Evolutionary conservation across 2,888 invertebrate genomes (phyloP), one percentile per base, ranked within the genome.

Genomic region (Axea sp.): DNA sequence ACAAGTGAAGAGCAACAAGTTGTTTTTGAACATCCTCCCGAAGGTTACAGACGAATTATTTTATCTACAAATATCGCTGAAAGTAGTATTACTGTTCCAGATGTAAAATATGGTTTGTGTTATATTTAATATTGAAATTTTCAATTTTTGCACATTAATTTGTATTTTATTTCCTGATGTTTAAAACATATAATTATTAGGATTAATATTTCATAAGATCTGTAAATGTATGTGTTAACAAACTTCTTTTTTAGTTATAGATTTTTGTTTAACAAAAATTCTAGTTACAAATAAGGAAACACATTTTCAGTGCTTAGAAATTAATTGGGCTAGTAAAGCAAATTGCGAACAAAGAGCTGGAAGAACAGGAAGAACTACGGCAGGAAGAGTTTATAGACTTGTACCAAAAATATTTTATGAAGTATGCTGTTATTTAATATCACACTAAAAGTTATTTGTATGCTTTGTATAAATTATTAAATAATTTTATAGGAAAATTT

Each of bases 21-120:
- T 76, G 92, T 92, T 3, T 94, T 94, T 81, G 80, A 88, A 39
- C 87, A 89, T 7, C 91, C 94, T 1, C 90, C 90, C n/a, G 83
- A 87, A 0, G 92, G 92, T 1, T 86, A 89, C 75, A 90, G 97
- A 68, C 96, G 98, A 87, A 91, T 97, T 41, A 96, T 97, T 81
- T 88, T 97, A 28, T 92, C 96, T 0, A 97, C 97, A 3, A 97
- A 97, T 87, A 96, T 97, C 76, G 96, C 96, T 0, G 97, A 97
- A 88, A 96, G 96, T 86, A 96, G 96, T 43, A 93, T 97, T 77
- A 97, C 97, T 0, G 95, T 97, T 3, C 93, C 95, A 0, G 96
- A 96, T 86, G 92, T 96, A 9, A 93, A 92, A 88, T 96, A 94
- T 88, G 93, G 93, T n/a, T n/a, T n/a, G n/a, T n/a, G 93, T 19